Percentiles rank a stretch among this genome's conserved stretches.
These are phyloP conservation scores for Myiagra hebetior DNA, from an alignment of 2,113 vertebrate genomes.

Conservation along the genomic window DNA sequence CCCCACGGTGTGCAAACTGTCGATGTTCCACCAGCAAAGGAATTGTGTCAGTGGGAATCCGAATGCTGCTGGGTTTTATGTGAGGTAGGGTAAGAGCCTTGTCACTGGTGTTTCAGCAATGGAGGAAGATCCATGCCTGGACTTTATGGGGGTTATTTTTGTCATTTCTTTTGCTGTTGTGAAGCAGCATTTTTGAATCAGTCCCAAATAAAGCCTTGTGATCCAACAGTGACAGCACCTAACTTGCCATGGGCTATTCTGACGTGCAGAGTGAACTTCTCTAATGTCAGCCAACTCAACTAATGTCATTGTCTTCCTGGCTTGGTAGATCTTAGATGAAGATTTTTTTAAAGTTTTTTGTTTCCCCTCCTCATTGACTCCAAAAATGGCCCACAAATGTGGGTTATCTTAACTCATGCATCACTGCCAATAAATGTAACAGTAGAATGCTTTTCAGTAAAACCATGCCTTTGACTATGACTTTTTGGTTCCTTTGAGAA, in stretches of 20 bases:
- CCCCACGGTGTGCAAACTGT: background rate
- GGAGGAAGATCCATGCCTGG: background rate
- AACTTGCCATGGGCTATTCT: background rate
- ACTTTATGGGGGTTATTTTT: background rate
- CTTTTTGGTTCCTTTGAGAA: background rate
- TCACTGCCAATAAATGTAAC: background rate
- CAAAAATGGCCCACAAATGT: background rate
- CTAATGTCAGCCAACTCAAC: background rate
- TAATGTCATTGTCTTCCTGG: background rate
- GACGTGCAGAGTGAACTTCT: background rate
- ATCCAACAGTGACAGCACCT: background rate
- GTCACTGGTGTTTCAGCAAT: background rate
- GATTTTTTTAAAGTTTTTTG: background rate
- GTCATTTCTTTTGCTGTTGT: background rate
- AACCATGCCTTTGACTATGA: background rate
- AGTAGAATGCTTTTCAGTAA: background rate
- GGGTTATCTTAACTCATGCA: background rate
- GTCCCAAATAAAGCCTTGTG: background rate
- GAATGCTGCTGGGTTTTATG: background rate
- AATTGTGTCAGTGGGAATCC: background rate
- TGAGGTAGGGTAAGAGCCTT: background rate
- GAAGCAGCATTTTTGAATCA: background rate
- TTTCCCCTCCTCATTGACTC: background rate
- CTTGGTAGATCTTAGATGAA: background rate
- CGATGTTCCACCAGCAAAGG: background rate